Evolutionary conservation across 2,113 vertebrate species (phyloP).

Genomic region (Dasypus novemcinctus): DNA sequence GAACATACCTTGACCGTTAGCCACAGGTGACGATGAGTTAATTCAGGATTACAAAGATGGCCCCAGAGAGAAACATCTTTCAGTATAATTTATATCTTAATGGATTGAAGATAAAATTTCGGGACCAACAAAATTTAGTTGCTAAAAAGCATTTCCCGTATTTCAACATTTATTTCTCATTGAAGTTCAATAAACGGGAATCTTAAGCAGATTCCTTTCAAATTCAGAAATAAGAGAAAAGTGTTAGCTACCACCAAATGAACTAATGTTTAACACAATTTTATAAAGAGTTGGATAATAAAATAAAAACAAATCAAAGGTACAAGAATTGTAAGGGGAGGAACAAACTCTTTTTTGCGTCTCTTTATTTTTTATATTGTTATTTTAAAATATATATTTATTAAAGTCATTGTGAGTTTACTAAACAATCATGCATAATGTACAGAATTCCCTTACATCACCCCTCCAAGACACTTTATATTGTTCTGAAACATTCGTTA

Average conservation of each 20-base stretch:
- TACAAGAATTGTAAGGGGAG: neutral
- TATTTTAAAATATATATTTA: too few species aligned
- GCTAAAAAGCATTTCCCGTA: neutral
- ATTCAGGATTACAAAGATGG: neutral
- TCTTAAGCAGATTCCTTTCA: neutral
- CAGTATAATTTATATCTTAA: neutral
- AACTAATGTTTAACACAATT: neutral
- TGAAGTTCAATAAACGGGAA: neutral
- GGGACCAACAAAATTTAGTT: neutral
- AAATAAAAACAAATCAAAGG: neutral
- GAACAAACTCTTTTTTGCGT: neutral
- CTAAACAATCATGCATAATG: too few species aligned
- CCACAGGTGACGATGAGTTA: neutral
- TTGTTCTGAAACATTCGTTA: neutral
- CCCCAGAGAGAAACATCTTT: neutral
- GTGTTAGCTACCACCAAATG: neutral
- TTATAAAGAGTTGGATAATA: neutral
- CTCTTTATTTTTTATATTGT: too few species aligned
- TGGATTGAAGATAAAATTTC: neutral
- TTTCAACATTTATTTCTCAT: neutral
- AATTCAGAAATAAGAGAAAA: neutral
- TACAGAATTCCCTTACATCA: too few species aligned
- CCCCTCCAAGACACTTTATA: too few species aligned
- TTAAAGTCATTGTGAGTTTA: too few species aligned
- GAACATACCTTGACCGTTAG: neutral